Base-by-base conservation (phyloP, 2,113 vertebrate species). In the Alectura lathami region DNA sequence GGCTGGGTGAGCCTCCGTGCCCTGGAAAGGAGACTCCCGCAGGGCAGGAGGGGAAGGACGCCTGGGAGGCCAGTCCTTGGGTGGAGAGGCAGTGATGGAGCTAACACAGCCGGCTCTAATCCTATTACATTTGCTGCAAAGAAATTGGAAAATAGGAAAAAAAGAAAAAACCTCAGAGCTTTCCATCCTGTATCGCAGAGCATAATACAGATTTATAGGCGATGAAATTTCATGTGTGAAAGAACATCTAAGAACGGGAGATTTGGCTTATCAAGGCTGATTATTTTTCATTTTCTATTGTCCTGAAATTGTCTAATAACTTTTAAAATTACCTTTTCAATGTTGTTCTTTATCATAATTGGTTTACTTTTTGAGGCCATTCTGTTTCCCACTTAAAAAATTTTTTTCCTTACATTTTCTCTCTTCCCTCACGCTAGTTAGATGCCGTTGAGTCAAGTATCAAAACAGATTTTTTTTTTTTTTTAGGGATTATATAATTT, bases 221-320 rank as follows among this genome's bases (percentile, higher is more conserved):
- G 78, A 60, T 63, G 63, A 79, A 79, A 91, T 93, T 57, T 94
- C 87, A 47, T 3, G 0, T 70, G 84, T 83, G 83, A 70, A 86
- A 89, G 68, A 54, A 38, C 77, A 62, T 79, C 76, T 80, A 17
- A 22, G 74, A 91, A 56, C 34, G 29, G 40, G 50, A 47, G n/a
- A 76, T 91, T 88, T 56, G 42, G 20, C 74, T 97, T 96, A 93
- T 96, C 93, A 67, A 11, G 5, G 9, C 50, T 86, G 70, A 89
- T 86, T 53, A 29, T 54, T 76, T 93, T 79, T 80, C 36, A 59
- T 38, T 59, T 50, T 42, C 69, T 62, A 1, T 21, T 79, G 20
- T 89, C 89, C 92, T 92, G 72, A 83, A 96, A 64, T 67, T 48
- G 50, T 85, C 82, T 79, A 86, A 82, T 94, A 91, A 54, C n/a